These are phyloP conservation scores for Lochmaea capreae DNA, from an alignment of 2,888 invertebrate genomes.

Conservation along the genomic window DNA sequence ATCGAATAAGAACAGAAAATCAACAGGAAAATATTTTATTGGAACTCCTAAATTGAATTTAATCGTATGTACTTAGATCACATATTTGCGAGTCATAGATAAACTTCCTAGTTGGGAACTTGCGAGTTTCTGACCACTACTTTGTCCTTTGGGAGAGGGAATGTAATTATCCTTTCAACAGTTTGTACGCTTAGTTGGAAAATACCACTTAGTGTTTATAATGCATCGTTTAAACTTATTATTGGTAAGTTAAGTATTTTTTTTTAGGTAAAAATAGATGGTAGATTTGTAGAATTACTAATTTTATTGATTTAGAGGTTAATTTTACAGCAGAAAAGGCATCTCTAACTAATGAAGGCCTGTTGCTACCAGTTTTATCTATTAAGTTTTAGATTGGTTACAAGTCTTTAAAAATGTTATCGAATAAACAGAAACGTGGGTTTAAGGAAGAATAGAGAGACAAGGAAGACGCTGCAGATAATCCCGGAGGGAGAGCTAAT, in stretches of 20 bases:
- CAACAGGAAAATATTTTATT: neutral
- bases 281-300: neutral
- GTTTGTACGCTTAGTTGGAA: conserved; percentile 8
- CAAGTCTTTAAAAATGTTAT: too few relatives aligned
- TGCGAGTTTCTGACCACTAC: conserved; percentile 10
- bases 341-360: too few relatives aligned
- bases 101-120: conserved; percentile 15
- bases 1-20: neutral
- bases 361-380: too few relatives aligned
- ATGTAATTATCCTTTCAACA: conserved; percentile 20
- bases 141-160: conserved; percentile 13
- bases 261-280: neutral
- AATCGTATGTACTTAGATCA: neutral
- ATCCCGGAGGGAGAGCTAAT: too few relatives aligned
- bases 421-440: too few relatives aligned
- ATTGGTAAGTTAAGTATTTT: neutral
- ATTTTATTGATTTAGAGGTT: too few relatives aligned
- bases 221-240: neutral
- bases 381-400: too few relatives aligned
- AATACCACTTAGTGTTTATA: conserved; percentile 8
- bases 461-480: too few relatives aligned
- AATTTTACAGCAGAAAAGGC: too few relatives aligned
- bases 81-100: conserved; percentile 3
- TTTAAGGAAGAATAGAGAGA: too few relatives aligned
- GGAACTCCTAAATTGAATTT: neutral